phyloP scores from a whole-genome alignment of 2,888 invertebrate species.

The Scaeva pyrastri region DNA sequence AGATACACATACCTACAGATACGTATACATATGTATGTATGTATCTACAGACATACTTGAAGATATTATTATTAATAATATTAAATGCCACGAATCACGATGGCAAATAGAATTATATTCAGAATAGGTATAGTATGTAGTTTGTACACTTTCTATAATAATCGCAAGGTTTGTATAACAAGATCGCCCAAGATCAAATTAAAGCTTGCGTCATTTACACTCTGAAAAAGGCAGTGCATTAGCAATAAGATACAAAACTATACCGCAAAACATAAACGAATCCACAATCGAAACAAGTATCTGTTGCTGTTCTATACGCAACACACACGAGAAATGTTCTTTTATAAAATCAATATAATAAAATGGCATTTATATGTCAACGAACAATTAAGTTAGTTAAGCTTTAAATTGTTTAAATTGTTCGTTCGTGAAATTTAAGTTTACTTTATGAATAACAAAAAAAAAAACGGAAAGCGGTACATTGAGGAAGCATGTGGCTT shows the following conservation, averaged over 20 bases:
- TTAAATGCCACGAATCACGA: conserved; percentile 35
- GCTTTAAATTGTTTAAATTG: conserved; percentile 39
- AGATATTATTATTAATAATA: not conserved
- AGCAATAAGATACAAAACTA: conserved; percentile 1
- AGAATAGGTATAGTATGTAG: not conserved
- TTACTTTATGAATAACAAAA: conserved; percentile 5
- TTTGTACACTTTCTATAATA: conserved; percentile 2
- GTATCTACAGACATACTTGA: not conserved
- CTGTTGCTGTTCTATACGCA: not conserved
- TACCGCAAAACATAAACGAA: conserved; percentile 28
- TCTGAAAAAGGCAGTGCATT: conserved; percentile 37
- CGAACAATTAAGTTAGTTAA: conserved; percentile 41
- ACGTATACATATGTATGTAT: not conserved
- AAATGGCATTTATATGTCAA: conserved; percentile 25
- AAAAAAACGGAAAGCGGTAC: too few relatives aligned
- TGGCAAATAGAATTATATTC: conserved; percentile 23
- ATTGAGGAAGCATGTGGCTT: too few relatives aligned
- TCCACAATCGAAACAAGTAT: conserved; percentile 22
- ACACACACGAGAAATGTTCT: conserved; percentile 15
- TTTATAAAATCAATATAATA: conserved; percentile 38
- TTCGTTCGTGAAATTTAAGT: conserved; percentile 1
- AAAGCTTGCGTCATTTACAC: conserved; percentile 37
- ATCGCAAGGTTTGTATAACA: conserved; percentile 34
- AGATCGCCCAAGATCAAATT: conserved; percentile 36
- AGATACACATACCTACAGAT: not conserved